phyloP scores from a whole-genome alignment of 2,888 invertebrate species.

The Drosophila paracracens region DNA sequence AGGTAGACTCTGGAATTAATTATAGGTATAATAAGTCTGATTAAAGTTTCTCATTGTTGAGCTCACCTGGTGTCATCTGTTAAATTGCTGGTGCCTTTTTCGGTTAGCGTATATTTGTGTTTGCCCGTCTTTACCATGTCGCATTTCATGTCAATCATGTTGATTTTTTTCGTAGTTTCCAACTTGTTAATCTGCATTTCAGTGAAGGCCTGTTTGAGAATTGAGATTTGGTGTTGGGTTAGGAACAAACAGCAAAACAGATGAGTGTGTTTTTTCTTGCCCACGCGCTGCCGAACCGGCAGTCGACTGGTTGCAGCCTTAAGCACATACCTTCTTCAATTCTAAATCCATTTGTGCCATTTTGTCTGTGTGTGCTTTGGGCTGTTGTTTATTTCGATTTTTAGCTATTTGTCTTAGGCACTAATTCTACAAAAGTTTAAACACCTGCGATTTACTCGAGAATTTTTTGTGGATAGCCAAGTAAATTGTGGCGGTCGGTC shows the following conservation, averaged over 20 bases:
- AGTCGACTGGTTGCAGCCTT: neutral
- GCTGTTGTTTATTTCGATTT: constrained; percentile 7
- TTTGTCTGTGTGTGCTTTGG: constrained; percentile 40
- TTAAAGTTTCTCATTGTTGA: no score
- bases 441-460: constrained; percentile 56
- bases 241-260: neutral
- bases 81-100: constrained; percentile 85
- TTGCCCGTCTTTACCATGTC: constrained; percentile 90
- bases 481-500: constrained; percentile 27
- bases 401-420: constrained; percentile 12
- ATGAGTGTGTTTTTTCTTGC: constrained; percentile 29
- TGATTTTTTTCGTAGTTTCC: constrained; percentile 91
- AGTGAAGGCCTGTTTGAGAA: constrained; percentile 88
- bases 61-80: constrained; percentile 82
- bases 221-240: constrained; percentile 13
- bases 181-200: constrained; percentile 92
- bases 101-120: constrained; percentile 90
- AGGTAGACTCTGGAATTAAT: constrained; percentile 80
- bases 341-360: constrained; percentile 85
- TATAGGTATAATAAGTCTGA: neutral
- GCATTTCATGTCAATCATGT: constrained; percentile 90
- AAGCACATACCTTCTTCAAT: constrained; percentile 82
- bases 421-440: constrained; percentile 38
- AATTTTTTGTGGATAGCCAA: constrained; percentile 19
- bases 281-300: constrained; percentile 48